Evolutionary conservation across 2,888 invertebrate species (phyloP).

Genomic region (Cryptus viduatorius): DNA sequence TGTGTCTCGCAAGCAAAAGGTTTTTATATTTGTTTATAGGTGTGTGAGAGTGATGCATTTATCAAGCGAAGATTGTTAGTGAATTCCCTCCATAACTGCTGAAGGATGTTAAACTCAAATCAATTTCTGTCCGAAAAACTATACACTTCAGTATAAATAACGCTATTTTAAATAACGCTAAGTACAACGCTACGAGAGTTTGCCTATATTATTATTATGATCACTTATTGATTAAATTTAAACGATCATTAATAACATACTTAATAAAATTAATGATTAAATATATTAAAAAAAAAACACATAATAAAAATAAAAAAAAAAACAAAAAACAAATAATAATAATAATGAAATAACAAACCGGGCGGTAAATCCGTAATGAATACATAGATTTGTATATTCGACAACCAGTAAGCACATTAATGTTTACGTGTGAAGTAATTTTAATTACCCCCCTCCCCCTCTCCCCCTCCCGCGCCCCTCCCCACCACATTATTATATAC

Average conservation of each 20-base stretch:
- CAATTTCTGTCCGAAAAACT: constrained; percentile 82
- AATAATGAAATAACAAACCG: constrained; percentile 47
- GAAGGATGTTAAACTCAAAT: constrained; percentile 77
- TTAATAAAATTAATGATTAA: constrained; percentile 67
- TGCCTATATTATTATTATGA: constrained; percentile 76
- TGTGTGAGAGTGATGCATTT: constrained; percentile 79
- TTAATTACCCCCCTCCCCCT: constrained; percentile 72
- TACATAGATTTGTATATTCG: constrained; percentile 83
- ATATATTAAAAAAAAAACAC: constrained; percentile 65
- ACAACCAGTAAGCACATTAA: constrained; percentile 77
- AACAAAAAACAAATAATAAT: constrained; percentile 26
- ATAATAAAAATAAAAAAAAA: constrained; percentile 63
- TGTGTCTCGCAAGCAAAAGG: constrained; percentile 67
- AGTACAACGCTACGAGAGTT: constrained; percentile 82
- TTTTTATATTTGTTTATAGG: constrained; percentile 84
- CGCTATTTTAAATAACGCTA: constrained; percentile 84
- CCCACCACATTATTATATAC: constrained; percentile 54
- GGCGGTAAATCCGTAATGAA: constrained; percentile 62
- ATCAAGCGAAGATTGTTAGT: constrained; percentile 82
- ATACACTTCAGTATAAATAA: constrained; percentile 80
- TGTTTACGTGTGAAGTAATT: constrained; percentile 79
- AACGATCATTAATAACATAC: constrained; percentile 71
- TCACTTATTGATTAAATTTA: constrained; percentile 66
- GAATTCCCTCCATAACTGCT: constrained; percentile 84
- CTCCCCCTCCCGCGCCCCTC: neutral